phyloP scores from a whole-genome alignment of 1,140 invertebrate species.

The Propsilocerus akamusi region DNA sequence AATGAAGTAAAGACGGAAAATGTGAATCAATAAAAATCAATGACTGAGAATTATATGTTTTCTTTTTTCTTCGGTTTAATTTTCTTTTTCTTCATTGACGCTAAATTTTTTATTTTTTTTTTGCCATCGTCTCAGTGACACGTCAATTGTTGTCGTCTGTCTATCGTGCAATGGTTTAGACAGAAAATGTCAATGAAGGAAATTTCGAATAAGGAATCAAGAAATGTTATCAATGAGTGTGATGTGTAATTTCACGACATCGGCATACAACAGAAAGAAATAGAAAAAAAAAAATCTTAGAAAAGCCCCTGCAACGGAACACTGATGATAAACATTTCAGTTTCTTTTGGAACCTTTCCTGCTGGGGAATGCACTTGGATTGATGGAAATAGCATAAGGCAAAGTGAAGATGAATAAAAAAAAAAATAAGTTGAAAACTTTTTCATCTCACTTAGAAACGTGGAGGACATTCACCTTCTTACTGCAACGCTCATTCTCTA shows the following conservation, averaged over 20 bases:
- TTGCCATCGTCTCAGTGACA: not conserved
- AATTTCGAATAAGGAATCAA: not conserved
- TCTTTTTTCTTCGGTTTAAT: not conserved
- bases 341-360: not conserved
- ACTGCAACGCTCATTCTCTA: not conserved
- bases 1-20: too few species aligned
- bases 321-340: not conserved
- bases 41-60: not conserved
- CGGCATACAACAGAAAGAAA: too few species aligned
- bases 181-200: not conserved
- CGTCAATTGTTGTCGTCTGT: not conserved
- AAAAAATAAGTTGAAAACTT: not conserved
- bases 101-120: not conserved
- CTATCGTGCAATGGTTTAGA: not conserved
- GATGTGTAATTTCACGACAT: too few species aligned
- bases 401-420: not conserved
- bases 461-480: conserved; percentile 2
- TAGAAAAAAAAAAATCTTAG: too few species aligned
- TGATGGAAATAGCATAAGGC: not conserved
- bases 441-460: not conserved
- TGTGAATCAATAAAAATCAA: not conserved
- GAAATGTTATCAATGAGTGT: too few species aligned
- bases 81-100: too few species aligned
- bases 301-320: not conserved
- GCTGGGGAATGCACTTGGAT: not conserved